These are phyloP conservation scores for Chiloscyllium punctatum DNA, from an alignment of 2,797 vertebrate species.

Conservation along the genomic window DNA sequence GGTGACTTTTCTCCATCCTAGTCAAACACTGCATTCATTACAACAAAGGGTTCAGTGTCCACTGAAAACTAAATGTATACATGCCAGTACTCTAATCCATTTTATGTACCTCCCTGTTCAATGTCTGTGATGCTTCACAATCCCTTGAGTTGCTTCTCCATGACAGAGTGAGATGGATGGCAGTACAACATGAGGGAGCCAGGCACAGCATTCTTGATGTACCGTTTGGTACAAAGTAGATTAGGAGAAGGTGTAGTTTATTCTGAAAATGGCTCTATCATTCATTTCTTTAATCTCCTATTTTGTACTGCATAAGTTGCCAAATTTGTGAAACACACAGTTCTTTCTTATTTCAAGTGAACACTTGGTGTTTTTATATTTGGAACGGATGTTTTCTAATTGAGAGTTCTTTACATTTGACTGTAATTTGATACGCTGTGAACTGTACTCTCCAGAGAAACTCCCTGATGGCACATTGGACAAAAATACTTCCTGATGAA, in stretches of 20 bases:
- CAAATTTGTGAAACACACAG: neutral
- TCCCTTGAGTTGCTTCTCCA: neutral
- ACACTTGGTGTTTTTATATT: neutral
- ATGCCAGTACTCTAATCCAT: neutral
- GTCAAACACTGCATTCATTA: neutral
- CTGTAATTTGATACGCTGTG: neutral
- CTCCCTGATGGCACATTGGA: neutral
- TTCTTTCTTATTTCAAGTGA: neutral
- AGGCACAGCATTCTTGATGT: neutral
- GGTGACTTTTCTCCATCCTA: constrained; percentile 53
- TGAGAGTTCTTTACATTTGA: neutral
- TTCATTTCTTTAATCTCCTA: neutral
- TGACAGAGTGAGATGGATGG: neutral
- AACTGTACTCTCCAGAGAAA: neutral
- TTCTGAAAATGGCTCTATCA: neutral
- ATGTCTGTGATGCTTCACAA: neutral
- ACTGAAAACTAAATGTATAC: neutral
- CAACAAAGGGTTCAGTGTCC: neutral
- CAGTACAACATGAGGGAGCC: neutral
- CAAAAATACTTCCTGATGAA: neutral
- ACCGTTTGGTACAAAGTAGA: neutral
- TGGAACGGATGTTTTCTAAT: neutral
- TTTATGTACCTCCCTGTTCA: neutral
- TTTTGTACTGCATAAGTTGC: neutral
- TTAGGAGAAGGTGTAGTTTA: neutral